phyloP scores from a whole-genome alignment of 2,797 vertebrate species.

The Pangasius mekongensis region DNA sequence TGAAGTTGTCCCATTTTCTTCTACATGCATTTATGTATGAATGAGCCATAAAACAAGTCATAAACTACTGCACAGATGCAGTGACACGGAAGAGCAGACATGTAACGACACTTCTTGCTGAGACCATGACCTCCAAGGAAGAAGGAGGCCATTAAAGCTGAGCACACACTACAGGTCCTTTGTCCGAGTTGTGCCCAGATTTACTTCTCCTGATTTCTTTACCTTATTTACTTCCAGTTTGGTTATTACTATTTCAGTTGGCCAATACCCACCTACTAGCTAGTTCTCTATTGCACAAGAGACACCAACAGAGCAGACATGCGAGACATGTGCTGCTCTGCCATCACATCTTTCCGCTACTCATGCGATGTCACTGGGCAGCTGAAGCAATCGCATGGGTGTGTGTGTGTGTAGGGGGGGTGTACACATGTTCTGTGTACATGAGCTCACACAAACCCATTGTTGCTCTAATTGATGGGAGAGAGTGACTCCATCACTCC shows the following conservation, averaged over 20 bases:
- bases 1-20: conserved; percentile 46
- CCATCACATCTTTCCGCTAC: not conserved
- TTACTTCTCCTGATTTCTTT: not conserved
- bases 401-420: no score
- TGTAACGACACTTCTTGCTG: not conserved
- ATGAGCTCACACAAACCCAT: not conserved
- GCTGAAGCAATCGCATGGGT: not conserved
- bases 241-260: not conserved
- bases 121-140: conserved; percentile 1
- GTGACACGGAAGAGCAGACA: conserved; percentile 41
- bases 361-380: not conserved
- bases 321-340: not conserved
- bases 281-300: not conserved
- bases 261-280: not conserved
- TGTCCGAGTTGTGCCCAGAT: not conserved
- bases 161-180: not conserved
- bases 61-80: conserved; percentile 34
- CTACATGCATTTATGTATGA: conserved; percentile 62
- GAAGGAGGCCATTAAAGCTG: conserved; percentile 28
- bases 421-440: not conserved
- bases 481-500: not conserved
- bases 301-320: not conserved
- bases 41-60: conserved; percentile 43
- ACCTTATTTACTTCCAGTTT: not conserved
- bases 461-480: not conserved